Base-by-base conservation (phyloP, 2,888 invertebrate genomes). In the Calliphora vomitoria region DNA sequence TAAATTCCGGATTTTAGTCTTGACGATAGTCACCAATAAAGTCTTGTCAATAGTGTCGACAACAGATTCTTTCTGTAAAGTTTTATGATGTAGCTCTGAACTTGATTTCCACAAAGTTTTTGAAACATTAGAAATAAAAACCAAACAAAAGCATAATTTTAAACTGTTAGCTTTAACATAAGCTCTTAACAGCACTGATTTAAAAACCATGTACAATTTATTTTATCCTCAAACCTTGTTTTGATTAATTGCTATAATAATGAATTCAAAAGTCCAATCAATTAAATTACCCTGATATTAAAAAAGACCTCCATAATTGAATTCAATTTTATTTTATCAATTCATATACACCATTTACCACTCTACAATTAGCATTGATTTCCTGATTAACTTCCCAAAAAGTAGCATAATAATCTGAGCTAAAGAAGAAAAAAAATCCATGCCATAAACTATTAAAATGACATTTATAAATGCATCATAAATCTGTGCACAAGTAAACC, bases 391-490 rank as follows among this genome's bases (percentile, higher is more conserved):
- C 64, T 78, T 64, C 62, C 50, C 38, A 50, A 11, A 41, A 47
- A 20, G 35, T 35, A 35, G 35, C 35, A 35, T 35, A 35, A 35
- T 35, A 35, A 35, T 35, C 3, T 35, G 35, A 35, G 5, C 4
- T 4, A 35, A 35, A 18, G 1, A 8, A 82, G 53, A 47, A 44
- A 69, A 62, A 66, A 58, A 55, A n/a, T n/a, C 6, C 35, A 35
- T 74, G 60, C 44, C 53, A 80, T 13, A 80, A 78, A 84, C 81
- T 84, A 75, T 78, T 81, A 81, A 86, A 78, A 85, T 85, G 82
- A 82, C 87, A 85, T 82, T 79, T 85, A 44, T n/a, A 71, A 79
- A 85, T 85, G 79, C 69, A 82, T 75, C 78, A 87, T 85, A 85
- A 87, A 87, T 87, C 82, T 82, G 44, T 11, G 38, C 71, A 47